phyloP scores from a whole-genome alignment of 1,140 invertebrate genomes.

The Harpegnathos saltator region DNA sequence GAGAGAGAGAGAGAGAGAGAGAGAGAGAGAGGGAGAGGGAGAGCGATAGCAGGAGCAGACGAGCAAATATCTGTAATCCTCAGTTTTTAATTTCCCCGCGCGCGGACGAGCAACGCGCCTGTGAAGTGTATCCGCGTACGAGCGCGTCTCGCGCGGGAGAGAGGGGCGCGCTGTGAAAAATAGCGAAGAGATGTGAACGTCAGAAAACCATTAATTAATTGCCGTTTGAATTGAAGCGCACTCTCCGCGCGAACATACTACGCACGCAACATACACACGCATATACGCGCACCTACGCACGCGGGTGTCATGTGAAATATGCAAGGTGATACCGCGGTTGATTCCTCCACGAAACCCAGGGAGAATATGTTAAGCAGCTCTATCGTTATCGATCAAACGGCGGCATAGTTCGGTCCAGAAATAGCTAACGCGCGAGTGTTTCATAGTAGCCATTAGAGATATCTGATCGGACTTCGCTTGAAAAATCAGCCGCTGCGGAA shows the following conservation, averaged over 20 bases:
- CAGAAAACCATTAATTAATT: slow-evolving; percentile 36
- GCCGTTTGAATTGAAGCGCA: slow-evolving; percentile 26
- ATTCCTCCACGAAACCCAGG: background rate
- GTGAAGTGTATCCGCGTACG: slow-evolving; percentile 17
- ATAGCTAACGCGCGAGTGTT: background rate
- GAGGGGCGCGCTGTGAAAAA: background rate
- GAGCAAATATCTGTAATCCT: slow-evolving; percentile 13
- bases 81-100: slow-evolving; percentile 20
- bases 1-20: background rate
- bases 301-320: background rate
- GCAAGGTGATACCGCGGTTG: background rate
- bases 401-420: background rate
- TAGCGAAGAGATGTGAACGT: background rate
- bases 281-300: too few relatives aligned
- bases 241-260: too few relatives aligned
- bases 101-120: background rate
- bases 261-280: too few relatives aligned
- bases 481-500: background rate
- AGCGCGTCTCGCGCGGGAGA: background rate
- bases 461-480: background rate
- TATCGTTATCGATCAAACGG: background rate
- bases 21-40: background rate
- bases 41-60: background rate
- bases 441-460: background rate
- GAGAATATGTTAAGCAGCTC: background rate